A percentile compares a stretch with the other conserved stretches of the same genome.
These are phyloP conservation scores for Aphelinus certus DNA, from an alignment of 1,140 invertebrate species.

Conservation along the genomic window DNA sequence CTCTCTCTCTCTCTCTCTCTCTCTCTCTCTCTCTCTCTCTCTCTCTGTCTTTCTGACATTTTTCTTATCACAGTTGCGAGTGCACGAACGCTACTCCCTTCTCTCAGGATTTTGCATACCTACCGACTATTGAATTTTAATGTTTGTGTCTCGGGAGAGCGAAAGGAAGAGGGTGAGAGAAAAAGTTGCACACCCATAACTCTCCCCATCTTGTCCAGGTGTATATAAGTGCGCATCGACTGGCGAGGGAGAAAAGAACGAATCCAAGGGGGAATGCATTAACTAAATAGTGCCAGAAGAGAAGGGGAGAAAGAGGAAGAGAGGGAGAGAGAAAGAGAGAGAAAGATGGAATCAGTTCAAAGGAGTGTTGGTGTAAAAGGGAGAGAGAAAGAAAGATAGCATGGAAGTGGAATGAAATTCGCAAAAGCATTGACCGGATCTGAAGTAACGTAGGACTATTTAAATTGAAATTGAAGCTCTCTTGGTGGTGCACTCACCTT, in stretches of 20 bases:
- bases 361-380: too few relatives aligned
- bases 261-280: not conserved
- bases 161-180: not conserved
- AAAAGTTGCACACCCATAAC: not conserved
- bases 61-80: not conserved
- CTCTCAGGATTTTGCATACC: constrained; percentile 45
- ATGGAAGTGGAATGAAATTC: constrained; percentile 36
- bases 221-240: not conserved
- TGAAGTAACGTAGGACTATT: constrained; percentile 33
- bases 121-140: constrained; percentile 52
- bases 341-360: not conserved
- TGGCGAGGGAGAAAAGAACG: not conserved
- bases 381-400: constrained; percentile 9
- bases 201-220: not conserved
- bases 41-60: constrained; percentile 16
- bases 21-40: constrained; percentile 26
- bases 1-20: constrained; percentile 18
- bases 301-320: constrained; percentile 39
- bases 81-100: constrained; percentile 2
- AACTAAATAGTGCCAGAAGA: constrained; percentile 1
- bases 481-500: not conserved
- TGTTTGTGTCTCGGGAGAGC: constrained; percentile 40
- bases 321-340: constrained; percentile 14
- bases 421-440: constrained; percentile 34
- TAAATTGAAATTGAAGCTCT: constrained; percentile 40